Percentiles rank a stretch among this genome's conserved stretches.
phyloP scores from a whole-genome alignment of 2,113 vertebrate species.

The Connochaetes taurinus region DNA sequence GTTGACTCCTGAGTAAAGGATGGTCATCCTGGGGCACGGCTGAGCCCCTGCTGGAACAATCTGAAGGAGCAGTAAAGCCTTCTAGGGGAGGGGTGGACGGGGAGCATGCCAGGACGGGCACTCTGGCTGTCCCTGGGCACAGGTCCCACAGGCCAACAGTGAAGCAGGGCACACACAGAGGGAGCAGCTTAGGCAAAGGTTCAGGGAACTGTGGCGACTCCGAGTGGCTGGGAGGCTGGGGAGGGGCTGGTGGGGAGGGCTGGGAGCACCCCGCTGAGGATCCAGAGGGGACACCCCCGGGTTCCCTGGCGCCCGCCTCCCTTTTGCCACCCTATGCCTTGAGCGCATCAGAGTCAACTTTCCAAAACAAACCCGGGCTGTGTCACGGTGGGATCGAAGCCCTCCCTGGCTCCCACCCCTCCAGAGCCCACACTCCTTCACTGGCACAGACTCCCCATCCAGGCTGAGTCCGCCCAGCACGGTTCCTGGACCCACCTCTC shows the following conservation, averaged over 20 bases:
- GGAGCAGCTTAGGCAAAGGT: neutral
- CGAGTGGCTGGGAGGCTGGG: neutral
- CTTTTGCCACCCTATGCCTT: neutral
- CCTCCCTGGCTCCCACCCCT: neutral
- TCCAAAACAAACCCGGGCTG: neutral
- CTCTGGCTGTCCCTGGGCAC: no score
- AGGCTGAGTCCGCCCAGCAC: accelerated
- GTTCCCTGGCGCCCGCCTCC: accelerated
- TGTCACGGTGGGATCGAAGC: neutral
- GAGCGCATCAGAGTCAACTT: neutral
- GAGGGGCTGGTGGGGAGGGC: neutral
- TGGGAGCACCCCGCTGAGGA: neutral
- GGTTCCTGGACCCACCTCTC: no score
- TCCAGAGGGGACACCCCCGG: neutral
- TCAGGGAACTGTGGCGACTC: accelerated
- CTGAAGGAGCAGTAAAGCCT: neutral
- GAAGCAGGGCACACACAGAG: neutral
- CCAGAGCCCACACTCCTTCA: neutral
- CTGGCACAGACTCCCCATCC: accelerated
- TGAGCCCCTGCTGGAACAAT: neutral
- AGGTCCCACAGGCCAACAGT: accelerated
- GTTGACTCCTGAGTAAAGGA: neutral
- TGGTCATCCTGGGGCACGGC: accelerated
- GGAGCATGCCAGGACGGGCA: accelerated
- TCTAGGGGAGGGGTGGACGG: neutral